phyloP scores from a whole-genome alignment of 2,113 vertebrate genomes.

The Ciconia boyciana region DNA sequence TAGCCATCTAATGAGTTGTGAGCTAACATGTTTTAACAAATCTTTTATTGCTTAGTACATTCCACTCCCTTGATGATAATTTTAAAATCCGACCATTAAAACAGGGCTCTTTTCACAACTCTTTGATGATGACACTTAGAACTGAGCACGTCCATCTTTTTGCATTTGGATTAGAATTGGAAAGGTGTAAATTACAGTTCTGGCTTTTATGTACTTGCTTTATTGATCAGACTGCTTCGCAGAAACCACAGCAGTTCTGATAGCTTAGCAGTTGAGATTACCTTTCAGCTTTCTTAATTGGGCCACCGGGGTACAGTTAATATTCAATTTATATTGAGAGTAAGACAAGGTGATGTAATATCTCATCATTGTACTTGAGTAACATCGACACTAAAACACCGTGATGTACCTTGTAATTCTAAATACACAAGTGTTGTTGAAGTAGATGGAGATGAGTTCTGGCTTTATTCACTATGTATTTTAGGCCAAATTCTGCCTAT shows the following conservation, averaged over 20 bases:
- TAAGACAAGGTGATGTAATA: background rate
- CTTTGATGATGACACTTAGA: conserved; percentile 33
- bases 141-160: conserved; percentile 45
- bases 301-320: conserved; percentile 44
- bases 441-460: background rate
- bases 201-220: conserved; percentile 52
- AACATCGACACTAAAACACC: background rate
- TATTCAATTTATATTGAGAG: conserved; percentile 61
- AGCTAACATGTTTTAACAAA: conserved; percentile 50
- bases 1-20: conserved; percentile 34
- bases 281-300: conserved; percentile 61
- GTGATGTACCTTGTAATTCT: background rate
- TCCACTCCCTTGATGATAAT: conserved; percentile 12
- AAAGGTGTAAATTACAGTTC: conserved; percentile 59
- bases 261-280: background rate
- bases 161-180: conserved; percentile 3
- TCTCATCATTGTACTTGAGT: background rate
- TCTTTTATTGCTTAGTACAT: background rate
- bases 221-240: conserved; percentile 51
- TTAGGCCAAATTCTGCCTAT: background rate
- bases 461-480: background rate
- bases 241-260: background rate
- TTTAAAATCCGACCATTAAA: conserved; percentile 60
- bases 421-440: background rate
- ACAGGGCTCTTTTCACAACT: background rate